phyloP scores from a whole-genome alignment of 1,140 invertebrate species.

The Musca vetustissima region DNA sequence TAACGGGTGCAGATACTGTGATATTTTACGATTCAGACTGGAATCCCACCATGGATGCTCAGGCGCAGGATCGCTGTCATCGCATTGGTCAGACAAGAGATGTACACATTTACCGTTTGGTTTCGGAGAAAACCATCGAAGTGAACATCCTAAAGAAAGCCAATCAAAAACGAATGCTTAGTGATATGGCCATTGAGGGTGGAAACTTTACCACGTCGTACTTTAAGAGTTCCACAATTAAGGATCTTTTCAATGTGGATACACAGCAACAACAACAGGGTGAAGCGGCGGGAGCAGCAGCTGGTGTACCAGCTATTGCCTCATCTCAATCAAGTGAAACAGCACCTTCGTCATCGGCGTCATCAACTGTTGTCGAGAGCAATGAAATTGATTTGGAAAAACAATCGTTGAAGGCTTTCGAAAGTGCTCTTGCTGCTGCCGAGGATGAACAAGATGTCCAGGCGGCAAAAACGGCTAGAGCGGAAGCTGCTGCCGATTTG shows the following conservation, averaged over 20 bases:
- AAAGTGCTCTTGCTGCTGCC: constrained; percentile 82
- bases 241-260: constrained; percentile 87
- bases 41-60: constrained; percentile 99
- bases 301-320: constrained; percentile 32
- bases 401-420: constrained; percentile 69
- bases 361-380: constrained; percentile 9
- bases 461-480: constrained; percentile 85
- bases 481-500: constrained; percentile 90
- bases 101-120: constrained; percentile 96
- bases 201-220: constrained; percentile 98
- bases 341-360: constrained; percentile 1
- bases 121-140: constrained; percentile 96
- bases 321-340: not conserved
- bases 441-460: constrained; percentile 94
- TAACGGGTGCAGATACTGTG: constrained; percentile 98
- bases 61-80: constrained; percentile 97
- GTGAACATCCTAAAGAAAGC: constrained; percentile 99
- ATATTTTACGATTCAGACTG: constrained; percentile 99
- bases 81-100: constrained; percentile 98
- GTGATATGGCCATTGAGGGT: constrained; percentile 97
- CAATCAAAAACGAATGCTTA: constrained; percentile 94
- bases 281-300: constrained; percentile 35
- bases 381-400: constrained; percentile 59
- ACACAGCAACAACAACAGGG: constrained; percentile 56
- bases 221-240: constrained; percentile 92